Conservation (phyloP, 2,797 vertebrate species). For the Pristis pectinata region DNA sequence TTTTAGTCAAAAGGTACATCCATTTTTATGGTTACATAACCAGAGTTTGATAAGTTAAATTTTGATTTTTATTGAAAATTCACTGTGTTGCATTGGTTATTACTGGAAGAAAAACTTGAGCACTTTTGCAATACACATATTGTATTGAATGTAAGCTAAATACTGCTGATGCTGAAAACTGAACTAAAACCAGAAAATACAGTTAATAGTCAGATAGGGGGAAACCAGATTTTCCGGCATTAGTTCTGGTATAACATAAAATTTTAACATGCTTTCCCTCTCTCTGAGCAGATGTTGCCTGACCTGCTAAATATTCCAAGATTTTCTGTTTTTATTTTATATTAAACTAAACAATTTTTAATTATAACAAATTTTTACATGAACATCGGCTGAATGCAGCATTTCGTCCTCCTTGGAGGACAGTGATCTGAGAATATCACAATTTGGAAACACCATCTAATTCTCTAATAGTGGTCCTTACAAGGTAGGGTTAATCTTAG, state of each 20-base stretch:
- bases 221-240: no score
- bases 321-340: no score
- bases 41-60: background rate
- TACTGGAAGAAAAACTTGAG: background rate
- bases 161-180: no score
- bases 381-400: background rate
- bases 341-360: no score
- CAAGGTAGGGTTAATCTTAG: background rate
- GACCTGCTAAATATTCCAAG: no score
- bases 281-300: no score
- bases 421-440: no score
- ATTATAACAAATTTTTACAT: background rate
- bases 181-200: no score
- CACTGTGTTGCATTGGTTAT: background rate
- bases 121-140: background rate
- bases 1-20: background rate
- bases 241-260: no score
- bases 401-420: background rate
- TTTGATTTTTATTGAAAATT: no score
- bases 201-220: no score
- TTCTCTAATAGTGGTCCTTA: background rate
- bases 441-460: background rate
- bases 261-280: no score
- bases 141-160: background rate
- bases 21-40: background rate